phyloP scores from a whole-genome alignment of 2,797 vertebrate genomes.

The Enteromius viviparus region DNA sequence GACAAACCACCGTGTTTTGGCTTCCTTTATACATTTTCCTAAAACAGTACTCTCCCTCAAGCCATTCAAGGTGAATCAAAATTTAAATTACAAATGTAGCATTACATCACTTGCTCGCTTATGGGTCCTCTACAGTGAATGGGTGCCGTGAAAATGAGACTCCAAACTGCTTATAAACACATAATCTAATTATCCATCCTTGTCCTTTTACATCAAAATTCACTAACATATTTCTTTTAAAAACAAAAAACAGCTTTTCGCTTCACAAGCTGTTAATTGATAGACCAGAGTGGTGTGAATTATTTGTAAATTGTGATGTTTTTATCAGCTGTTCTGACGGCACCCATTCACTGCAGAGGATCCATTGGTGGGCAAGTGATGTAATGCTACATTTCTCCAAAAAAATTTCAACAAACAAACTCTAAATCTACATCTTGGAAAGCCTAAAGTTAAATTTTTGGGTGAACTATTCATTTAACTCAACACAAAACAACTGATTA shows the following conservation, averaged over 20 bases:
- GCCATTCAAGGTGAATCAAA: not conserved
- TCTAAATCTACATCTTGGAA: too few species aligned
- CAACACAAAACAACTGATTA: not conserved
- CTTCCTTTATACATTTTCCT: not conserved
- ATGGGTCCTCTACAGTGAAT: not conserved
- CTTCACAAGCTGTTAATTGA: not conserved
- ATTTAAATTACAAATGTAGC: not conserved
- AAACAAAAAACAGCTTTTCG: too few species aligned
- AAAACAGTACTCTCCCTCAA: not conserved
- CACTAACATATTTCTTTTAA: not conserved
- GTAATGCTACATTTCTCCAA: not conserved
- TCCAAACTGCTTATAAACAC: not conserved
- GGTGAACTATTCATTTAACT: not conserved
- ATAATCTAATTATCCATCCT: not conserved
- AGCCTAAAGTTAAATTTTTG: not conserved
- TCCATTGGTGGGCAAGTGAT: not conserved
- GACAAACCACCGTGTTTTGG: not conserved
- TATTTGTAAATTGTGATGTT: not conserved
- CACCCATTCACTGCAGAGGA: not conserved
- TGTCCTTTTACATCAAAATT: not conserved
- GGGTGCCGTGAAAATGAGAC: not conserved
- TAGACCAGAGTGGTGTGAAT: not conserved
- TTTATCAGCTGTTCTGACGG: not conserved
- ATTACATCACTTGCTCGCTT: not conserved
- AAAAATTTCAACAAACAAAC: not conserved